Conservation (phyloP, 1,140 invertebrate species). For the Drosophila watanabei region DNA sequence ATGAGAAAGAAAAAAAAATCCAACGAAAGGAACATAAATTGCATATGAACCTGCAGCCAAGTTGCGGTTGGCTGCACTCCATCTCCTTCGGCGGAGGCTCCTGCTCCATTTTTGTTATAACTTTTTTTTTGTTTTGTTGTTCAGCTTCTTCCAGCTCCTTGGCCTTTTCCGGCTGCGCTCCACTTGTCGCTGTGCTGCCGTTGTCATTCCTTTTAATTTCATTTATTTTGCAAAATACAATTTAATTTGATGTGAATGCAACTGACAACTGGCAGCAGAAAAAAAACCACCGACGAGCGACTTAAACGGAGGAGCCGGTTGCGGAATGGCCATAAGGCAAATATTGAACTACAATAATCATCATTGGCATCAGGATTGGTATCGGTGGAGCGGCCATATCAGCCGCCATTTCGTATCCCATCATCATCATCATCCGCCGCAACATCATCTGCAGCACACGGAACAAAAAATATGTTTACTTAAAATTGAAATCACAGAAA, state of each 20-base stretch:
- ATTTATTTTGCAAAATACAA: constrained; percentile 84
- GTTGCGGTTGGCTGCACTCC: constrained; percentile 54
- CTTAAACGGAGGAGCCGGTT: constrained; percentile 55
- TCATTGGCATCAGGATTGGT: constrained; percentile 59
- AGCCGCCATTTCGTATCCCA: constrained; percentile 62
- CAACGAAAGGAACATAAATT: constrained; percentile 63
- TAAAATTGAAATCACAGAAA: background rate
- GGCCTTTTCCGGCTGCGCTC: constrained; percentile 41
- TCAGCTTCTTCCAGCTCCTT: constrained; percentile 29
- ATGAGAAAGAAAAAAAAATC: constrained; percentile 22
- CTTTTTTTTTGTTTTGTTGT: constrained; percentile 2
- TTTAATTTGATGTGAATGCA: constrained; percentile 83
- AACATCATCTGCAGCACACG: constrained; percentile 11
- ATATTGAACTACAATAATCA: constrained; percentile 84
- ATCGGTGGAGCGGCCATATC: constrained; percentile 55
- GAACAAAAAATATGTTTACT: background rate
- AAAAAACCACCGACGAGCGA: constrained; percentile 43
- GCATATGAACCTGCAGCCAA: constrained; percentile 56
- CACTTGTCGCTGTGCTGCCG: constrained; percentile 61
- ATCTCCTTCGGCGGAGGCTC: constrained; percentile 30
- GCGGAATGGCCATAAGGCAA: constrained; percentile 74
- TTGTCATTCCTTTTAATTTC: constrained; percentile 82
- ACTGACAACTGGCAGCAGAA: constrained; percentile 74
- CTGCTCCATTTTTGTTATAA: constrained; percentile 23
- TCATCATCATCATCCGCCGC: constrained; percentile 60